Evolutionary conservation across 1,140 invertebrate species (phyloP).

Genomic region (Brachionus sp.): DNA sequence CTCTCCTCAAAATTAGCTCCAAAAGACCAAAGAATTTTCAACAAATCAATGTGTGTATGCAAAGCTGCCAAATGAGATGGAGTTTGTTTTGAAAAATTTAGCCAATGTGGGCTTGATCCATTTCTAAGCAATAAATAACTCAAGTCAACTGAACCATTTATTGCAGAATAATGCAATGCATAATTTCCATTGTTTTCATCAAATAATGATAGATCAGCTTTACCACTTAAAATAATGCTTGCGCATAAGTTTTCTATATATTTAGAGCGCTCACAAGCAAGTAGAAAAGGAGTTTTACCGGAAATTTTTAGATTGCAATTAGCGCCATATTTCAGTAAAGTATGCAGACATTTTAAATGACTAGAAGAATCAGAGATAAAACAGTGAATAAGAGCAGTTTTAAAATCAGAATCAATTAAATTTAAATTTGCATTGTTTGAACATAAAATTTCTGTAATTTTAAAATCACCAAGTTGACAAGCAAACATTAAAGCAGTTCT

Average conservation of each 20-base stretch:
- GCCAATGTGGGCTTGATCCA: neutral
- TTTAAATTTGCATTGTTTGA: neutral
- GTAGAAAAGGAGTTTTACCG: neutral
- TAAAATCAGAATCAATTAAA: neutral
- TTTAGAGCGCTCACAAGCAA: neutral
- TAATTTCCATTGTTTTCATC: conserved; percentile 1
- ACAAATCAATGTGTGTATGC: neutral
- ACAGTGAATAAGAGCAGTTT: neutral
- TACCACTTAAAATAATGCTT: neutral
- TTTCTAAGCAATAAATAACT: neutral
- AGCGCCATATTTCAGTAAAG: neutral
- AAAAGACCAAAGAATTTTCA: neutral
- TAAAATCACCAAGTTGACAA: neutral
- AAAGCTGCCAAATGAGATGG: neutral
- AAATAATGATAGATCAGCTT: neutral
- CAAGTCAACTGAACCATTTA: neutral
- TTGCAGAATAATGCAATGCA: neutral
- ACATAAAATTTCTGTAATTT: neutral
- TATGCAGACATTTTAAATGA: neutral
- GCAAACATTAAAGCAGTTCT: conserved; percentile 9
- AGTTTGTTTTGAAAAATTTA: conserved; percentile 8
- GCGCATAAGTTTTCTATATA: neutral
- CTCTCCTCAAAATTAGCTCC: neutral
- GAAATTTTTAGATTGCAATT: neutral
- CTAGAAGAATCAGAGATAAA: neutral